These are phyloP conservation scores for Microchrysa polita DNA, from an alignment of 2,888 invertebrate species.

Conservation along the genomic window DNA sequence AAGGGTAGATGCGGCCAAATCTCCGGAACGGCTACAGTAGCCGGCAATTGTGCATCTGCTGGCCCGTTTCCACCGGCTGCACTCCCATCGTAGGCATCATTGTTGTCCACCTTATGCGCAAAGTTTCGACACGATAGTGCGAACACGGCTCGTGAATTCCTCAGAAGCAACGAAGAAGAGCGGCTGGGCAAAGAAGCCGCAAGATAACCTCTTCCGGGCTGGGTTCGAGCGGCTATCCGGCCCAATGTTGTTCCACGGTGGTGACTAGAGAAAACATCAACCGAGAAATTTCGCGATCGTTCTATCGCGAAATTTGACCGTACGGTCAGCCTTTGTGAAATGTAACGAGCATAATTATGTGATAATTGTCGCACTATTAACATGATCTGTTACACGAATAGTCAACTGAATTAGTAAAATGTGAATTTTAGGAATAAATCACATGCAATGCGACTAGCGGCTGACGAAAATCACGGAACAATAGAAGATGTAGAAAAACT, in stretches of 20 bases:
- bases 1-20: constrained; percentile 97
- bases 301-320: background rate
- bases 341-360: constrained; percentile 22
- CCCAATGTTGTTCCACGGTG: no score
- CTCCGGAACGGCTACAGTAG: constrained; percentile 93
- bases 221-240: background rate
- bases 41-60: constrained; percentile 70
- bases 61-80: background rate
- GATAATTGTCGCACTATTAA: constrained; percentile 36
- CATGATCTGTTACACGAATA: constrained; percentile 26
- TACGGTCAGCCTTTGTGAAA: constrained; percentile 13
- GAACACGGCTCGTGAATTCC: constrained; percentile 1
- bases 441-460: background rate
- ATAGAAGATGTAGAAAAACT: constrained; percentile 29
- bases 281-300: constrained; percentile 35
- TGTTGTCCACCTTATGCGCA: constrained; percentile 16
- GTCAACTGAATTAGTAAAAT: constrained; percentile 11
- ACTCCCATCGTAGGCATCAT: background rate
- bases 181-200: background rate
- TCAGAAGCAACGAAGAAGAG: background rate
- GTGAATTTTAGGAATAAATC: constrained; percentile 10
- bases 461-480: constrained; percentile 14
- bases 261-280: constrained; percentile 1
- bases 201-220: constrained; percentile 28
- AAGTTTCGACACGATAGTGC: constrained; percentile 18